Percentiles rank a stretch among this genome's conserved stretches.
Conservation (phyloP, 2,888 invertebrate species). For the Disparrhopalites patrizii region DNA sequence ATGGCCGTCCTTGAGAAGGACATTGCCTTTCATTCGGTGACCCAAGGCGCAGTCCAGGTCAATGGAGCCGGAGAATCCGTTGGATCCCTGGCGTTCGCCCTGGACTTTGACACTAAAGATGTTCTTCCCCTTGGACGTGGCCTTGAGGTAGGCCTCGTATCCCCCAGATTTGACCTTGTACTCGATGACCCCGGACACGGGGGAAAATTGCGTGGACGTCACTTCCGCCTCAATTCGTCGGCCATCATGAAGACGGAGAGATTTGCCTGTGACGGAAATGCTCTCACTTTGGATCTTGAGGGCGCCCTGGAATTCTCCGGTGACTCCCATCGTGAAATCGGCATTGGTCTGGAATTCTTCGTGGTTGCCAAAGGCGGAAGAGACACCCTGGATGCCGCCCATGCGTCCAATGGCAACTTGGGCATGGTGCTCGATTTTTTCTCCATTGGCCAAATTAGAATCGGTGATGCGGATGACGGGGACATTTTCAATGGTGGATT, state of each 20-base stretch:
- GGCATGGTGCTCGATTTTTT: conserved; percentile 12
- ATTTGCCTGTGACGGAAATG: conserved; percentile 3
- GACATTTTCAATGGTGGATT: conserved; percentile 11
- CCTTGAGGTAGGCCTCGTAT: neutral
- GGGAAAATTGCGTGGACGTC: neutral
- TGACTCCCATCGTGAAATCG: conserved; percentile 11
- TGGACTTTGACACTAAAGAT: neutral
- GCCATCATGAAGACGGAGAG: neutral
- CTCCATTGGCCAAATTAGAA: neutral
- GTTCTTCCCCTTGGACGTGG: conserved; percentile 4
- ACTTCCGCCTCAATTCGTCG: neutral
- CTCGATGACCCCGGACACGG: neutral
- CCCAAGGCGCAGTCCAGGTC: conserved; percentile 18
- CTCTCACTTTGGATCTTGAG: neutral
- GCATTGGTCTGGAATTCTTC: neutral
- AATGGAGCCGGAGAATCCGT: conserved; percentile 3
- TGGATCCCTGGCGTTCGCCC: neutral
- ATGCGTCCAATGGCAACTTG: neutral
- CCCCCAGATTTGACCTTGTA: neutral
- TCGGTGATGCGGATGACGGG: conserved; percentile 20
- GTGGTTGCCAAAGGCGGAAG: neutral
- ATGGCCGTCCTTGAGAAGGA: conserved; percentile 7
- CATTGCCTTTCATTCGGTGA: conserved; percentile 16
- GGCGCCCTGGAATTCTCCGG: neutral
- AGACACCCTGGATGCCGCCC: neutral